Conservation (phyloP, 2,888 invertebrate genomes). For the Cerceris rybyensis region DNA sequence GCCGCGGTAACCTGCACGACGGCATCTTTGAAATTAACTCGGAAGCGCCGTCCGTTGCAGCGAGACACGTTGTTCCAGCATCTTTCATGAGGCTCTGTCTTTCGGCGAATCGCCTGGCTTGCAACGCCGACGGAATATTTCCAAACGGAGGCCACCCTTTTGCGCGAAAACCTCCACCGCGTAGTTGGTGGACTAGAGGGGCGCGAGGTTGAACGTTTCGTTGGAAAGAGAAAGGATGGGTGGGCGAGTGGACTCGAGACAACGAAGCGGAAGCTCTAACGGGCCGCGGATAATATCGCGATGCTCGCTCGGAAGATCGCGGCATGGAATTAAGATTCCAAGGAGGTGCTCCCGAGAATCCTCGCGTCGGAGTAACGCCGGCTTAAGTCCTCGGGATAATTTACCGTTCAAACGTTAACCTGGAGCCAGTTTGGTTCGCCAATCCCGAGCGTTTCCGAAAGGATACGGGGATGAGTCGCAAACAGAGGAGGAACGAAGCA, state of each 20-base stretch:
- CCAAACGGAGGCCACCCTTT: no score
- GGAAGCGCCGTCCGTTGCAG: no score
- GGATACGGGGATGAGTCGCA: slow-evolving; percentile 32
- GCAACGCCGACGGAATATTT: no score
- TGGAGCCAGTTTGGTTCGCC: slow-evolving; percentile 47
- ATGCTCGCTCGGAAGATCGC: slow-evolving; percentile 42
- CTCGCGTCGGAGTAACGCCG: slow-evolving; percentile 45
- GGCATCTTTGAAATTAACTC: not conserved
- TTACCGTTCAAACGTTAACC: slow-evolving; percentile 75
- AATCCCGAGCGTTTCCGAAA: slow-evolving; percentile 36
- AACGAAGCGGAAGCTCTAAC: slow-evolving; percentile 20
- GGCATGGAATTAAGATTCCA: slow-evolving; percentile 72
- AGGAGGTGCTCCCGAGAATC: slow-evolving; percentile 46
- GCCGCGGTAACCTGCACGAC: slow-evolving; percentile 15
- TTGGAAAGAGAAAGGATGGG: no score
- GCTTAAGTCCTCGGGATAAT: slow-evolving; percentile 70
- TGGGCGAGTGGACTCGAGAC: slow-evolving; percentile 9
- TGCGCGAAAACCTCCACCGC: no score
- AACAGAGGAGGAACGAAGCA: slow-evolving; percentile 13
- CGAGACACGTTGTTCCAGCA: no score
- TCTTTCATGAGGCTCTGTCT: no score
- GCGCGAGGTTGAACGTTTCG: no score
- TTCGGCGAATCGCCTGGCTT: no score
- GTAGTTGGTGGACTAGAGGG: no score
- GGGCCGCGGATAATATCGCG: slow-evolving; percentile 38